phyloP scores from a whole-genome alignment of 2,888 invertebrate genomes.

The Microplitis deprimator region DNA sequence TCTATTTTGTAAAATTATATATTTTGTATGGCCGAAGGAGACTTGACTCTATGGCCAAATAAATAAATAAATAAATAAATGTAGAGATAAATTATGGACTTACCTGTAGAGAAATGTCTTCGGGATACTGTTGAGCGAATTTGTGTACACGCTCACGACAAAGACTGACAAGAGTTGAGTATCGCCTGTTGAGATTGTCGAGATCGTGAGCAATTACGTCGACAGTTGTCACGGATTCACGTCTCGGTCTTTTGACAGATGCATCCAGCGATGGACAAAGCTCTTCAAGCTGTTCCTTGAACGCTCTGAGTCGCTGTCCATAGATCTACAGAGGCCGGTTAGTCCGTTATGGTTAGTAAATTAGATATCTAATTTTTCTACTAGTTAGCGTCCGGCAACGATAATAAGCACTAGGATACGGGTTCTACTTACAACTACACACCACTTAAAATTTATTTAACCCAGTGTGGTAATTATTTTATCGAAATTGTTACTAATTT shows the following conservation, averaged over 20 bases:
- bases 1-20: too few species aligned
- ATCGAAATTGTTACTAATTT: slow-evolving; percentile 16
- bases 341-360: slow-evolving; percentile 74
- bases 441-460: slow-evolving; percentile 43
- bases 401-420: slow-evolving; percentile 44
- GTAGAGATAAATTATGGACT: slow-evolving; percentile 66
- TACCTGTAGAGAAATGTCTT: slow-evolving; percentile 84
- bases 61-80: background rate
- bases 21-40: too few species aligned
- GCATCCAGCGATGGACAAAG: slow-evolving; percentile 86
- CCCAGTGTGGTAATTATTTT: slow-evolving; percentile 59
- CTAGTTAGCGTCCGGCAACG: slow-evolving; percentile 58
- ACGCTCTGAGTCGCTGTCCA: slow-evolving; percentile 87
- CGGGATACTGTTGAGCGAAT: slow-evolving; percentile 79
- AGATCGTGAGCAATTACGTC: slow-evolving; percentile 84
- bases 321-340: slow-evolving; percentile 84
- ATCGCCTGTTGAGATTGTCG: slow-evolving; percentile 86
- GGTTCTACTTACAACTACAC: slow-evolving; percentile 23
- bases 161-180: slow-evolving; percentile 80
- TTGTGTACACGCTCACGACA: slow-evolving; percentile 81
- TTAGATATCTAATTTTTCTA: slow-evolving; percentile 62
- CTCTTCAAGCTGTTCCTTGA: slow-evolving; percentile 87
- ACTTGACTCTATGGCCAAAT: too few species aligned
- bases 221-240: slow-evolving; percentile 74
- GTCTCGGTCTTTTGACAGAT: slow-evolving; percentile 69